Percentiles rank a stretch among this genome's conserved stretches.
Conservation (phyloP, 1,140 invertebrate genomes). For the Eriocheir sinensis region DNA sequence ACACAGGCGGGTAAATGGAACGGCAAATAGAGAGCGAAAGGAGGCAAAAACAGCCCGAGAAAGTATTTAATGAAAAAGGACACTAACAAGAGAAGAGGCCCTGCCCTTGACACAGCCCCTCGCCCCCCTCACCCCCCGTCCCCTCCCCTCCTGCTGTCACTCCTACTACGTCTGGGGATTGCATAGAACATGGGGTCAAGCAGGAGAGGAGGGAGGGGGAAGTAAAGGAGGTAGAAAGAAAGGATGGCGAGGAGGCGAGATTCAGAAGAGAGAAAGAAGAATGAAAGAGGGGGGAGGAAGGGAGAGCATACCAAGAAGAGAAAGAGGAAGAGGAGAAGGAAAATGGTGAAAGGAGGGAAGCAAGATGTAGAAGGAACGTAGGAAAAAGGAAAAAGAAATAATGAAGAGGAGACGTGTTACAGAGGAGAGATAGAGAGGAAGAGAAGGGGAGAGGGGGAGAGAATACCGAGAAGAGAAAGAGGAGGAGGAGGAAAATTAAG, state of each 20-base stretch:
- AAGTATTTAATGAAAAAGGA: constrained; percentile 26
- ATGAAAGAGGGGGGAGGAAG: no score
- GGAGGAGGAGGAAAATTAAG: no score
- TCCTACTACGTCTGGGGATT: not conserved
- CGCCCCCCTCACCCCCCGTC: not conserved
- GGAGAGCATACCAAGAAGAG: not conserved
- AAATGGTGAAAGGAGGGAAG: not conserved
- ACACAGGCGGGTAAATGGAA: not conserved
- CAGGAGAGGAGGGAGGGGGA: no score
- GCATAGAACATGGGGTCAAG: not conserved
- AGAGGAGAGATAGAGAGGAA: no score
- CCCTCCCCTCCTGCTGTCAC: not conserved
- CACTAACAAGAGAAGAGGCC: not conserved
- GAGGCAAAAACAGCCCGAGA: not conserved
- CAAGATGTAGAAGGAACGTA: not conserved
- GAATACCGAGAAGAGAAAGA: no score
- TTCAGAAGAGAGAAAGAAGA: not conserved
- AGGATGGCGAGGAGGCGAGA: no score
- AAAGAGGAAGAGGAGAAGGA: not conserved
- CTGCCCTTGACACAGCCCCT: not conserved
- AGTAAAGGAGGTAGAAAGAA: not conserved
- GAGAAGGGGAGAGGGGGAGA: no score
- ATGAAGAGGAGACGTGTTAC: no score
- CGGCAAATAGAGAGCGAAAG: not conserved
- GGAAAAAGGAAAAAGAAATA: not conserved